phyloP scores from a whole-genome alignment of 2,797 vertebrate genomes.

The Anolis apletophallus region DNA sequence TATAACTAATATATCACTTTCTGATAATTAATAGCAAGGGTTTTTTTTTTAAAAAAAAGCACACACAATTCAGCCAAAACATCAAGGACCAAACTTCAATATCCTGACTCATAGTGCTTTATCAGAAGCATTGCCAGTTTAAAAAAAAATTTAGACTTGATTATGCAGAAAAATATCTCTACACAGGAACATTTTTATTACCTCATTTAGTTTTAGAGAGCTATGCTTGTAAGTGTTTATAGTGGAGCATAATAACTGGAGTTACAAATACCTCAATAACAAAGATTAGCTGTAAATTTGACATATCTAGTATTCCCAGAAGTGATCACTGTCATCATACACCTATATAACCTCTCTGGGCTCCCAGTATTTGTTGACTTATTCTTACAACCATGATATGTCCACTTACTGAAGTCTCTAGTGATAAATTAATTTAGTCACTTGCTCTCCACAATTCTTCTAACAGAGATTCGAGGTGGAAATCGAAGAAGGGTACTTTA shows the following conservation, averaged over 20 bases:
- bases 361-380: not conserved
- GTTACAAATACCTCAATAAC: conserved; percentile 13
- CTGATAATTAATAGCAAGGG: conserved; percentile 57
- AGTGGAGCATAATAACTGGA: conserved; percentile 5
- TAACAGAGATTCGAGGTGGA: not conserved
- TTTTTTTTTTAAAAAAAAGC: conserved; percentile 42
- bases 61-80: not conserved
- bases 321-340: not conserved
- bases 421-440: not conserved
- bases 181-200: conserved; percentile 24
- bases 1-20: conserved; percentile 59
- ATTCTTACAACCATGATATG: not conserved
- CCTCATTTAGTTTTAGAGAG: conserved; percentile 26
- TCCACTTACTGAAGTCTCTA: not conserved
- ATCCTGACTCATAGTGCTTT: conserved; percentile 21
- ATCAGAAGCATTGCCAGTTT: conserved; percentile 14
- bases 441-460: not conserved
- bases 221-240: conserved; percentile 19
- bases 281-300: not conserved
- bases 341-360: not conserved
- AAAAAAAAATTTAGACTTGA: not conserved
- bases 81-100: conserved; percentile 15
- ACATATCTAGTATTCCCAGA: conserved; percentile 15
- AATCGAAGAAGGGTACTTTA: not conserved
- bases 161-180: conserved; percentile 26